phyloP scores from a whole-genome alignment of 2,888 invertebrate species.

The Clistopyga incitator region DNA sequence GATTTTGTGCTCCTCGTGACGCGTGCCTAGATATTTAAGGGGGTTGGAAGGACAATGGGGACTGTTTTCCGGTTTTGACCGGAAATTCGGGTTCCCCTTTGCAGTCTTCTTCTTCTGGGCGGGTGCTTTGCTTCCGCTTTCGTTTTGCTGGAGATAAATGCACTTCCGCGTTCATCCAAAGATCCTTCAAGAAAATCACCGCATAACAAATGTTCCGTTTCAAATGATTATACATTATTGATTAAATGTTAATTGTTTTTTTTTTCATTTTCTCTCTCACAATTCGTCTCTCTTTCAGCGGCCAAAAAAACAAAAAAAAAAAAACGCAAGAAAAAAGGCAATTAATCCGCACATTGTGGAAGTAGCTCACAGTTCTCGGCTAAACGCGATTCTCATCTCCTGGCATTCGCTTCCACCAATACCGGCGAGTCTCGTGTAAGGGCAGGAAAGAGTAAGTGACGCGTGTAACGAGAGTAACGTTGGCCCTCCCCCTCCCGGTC shows the following conservation, averaged over 20 bases:
- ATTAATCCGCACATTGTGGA: not conserved
- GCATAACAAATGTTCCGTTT: too few relatives aligned
- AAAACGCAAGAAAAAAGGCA: not conserved
- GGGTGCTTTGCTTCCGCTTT: slow-evolving; percentile 1
- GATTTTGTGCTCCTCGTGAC: not conserved
- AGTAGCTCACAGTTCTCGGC: not conserved
- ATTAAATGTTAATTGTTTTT: too few relatives aligned
- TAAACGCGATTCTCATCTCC: not conserved
- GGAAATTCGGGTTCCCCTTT: not conserved
- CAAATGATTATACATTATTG: too few relatives aligned
- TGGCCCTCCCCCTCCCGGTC: not conserved
- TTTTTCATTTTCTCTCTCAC: too few relatives aligned
- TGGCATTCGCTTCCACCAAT: slow-evolving; percentile 2
- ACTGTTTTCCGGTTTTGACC: not conserved
- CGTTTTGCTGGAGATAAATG: not conserved
- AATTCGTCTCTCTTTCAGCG: not conserved
- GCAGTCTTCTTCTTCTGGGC: not conserved
- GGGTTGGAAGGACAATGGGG: not conserved
- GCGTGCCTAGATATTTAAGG: not conserved
- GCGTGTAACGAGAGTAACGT: slow-evolving; percentile 9
- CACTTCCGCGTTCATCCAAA: not conserved
- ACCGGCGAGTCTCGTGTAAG: not conserved
- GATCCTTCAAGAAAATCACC: not conserved
- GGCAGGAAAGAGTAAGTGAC: slow-evolving; percentile 17
- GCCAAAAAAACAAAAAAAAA: not conserved